Base-by-base conservation (phyloP, 2,797 vertebrate genomes). In the Clarias laeviceps region DNA sequence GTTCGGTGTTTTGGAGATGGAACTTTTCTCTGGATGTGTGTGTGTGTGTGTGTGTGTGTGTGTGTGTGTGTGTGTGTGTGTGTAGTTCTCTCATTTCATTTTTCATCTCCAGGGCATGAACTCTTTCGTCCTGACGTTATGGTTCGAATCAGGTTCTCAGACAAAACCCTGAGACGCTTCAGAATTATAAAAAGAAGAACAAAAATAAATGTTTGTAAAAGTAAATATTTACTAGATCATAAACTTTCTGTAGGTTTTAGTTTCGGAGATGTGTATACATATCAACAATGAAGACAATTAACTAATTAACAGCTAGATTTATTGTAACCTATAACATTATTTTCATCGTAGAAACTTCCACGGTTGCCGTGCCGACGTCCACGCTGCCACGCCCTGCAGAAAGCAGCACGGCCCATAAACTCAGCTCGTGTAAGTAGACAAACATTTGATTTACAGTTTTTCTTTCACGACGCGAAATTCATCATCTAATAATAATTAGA, bases 391-490 rank as follows among this genome's bases (percentile, higher is more conserved):
- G 90, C 73, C 74, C 87, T 64, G 2, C 87, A 96, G 98, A 98
- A 90, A 93, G 94, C 40, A 97, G 94, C 84, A 97, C 97, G n/a
- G 96, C 1, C 94, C 94, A 17, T 93, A 96, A 90, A 97, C 94
- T 84, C 64, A 95, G 89, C 0, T 91, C 92, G 88, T 93, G 95
- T 96, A 87, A 92, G 91, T 79, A 72, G 2, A 50, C 15, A 4
- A 2, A 3, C 45, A 4, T 37, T 77, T 61, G 1, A 37, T 40
- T 24, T 12, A 2, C 1, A 40, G 5, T 45, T 72, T 20, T 68
- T 18, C 65, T 68, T 68, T 68, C 17, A 7, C 65, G 32, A 34
- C 68, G 24, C 61, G 37, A 72, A n/a, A n/a, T 72, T 5, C n/a
- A 72, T n/a, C 15, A 22, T 72, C 11, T 14, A 15, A 50, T 70